A percentile compares a stretch with the other conserved stretches of the same genome.
phyloP scores from a whole-genome alignment of 1,140 invertebrate genomes.

The Holotrichia oblita region DNA sequence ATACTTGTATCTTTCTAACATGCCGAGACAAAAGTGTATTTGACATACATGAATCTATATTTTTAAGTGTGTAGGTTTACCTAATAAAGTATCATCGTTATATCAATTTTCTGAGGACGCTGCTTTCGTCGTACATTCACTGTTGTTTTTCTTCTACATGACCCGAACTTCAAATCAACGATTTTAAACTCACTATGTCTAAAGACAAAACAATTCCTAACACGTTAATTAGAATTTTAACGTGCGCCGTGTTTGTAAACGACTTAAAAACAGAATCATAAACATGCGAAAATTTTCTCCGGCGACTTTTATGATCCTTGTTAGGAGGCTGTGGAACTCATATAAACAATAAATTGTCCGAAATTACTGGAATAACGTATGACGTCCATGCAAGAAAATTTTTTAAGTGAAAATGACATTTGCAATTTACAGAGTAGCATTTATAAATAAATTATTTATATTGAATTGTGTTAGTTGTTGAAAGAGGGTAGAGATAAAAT shows the following conservation, averaged over 20 bases:
- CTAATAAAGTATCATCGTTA: too few species aligned
- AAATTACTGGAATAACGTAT: constrained; percentile 45
- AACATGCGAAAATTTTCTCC: constrained; percentile 27
- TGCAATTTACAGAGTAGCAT: too few species aligned
- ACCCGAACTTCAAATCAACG: not conserved
- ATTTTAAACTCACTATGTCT: not conserved
- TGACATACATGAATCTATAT: too few species aligned
- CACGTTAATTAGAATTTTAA: constrained; percentile 33
- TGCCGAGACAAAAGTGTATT: too few species aligned
- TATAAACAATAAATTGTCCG: constrained; percentile 44
- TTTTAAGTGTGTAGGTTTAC: too few species aligned
- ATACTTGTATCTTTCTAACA: too few species aligned
- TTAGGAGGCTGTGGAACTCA: constrained; percentile 40
- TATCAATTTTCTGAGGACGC: too few species aligned
- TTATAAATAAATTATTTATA: too few species aligned
- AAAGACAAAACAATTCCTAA: not conserved
- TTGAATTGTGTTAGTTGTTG: too few species aligned
- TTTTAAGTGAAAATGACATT: too few species aligned
- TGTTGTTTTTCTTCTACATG: not conserved
- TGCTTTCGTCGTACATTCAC: not conserved
- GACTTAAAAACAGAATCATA: constrained; percentile 11
- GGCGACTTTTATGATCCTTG: constrained; percentile 44
- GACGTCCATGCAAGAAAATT: not conserved
- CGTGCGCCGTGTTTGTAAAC: constrained; percentile 14
- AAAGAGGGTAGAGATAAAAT: too few species aligned